A percentile compares a stretch with the other conserved stretches of the same genome.
These are phyloP conservation scores for Cataglyphis livida DNA, from an alignment of 2,888 invertebrate species.

Conservation along the genomic window DNA sequence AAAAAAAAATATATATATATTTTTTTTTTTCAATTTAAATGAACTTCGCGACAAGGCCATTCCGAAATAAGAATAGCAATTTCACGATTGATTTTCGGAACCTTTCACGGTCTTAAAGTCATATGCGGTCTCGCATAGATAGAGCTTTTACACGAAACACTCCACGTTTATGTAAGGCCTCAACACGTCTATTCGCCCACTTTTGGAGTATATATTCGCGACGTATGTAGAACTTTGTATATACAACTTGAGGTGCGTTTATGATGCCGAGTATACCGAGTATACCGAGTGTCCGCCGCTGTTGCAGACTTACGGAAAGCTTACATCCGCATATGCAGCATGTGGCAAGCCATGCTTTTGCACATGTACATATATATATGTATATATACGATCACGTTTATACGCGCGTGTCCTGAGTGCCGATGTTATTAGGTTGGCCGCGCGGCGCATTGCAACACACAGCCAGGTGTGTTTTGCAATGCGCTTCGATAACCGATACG, in stretches of 20 bases:
- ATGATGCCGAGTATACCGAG: background rate
- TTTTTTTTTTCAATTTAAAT: conserved; percentile 22
- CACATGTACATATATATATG: background rate
- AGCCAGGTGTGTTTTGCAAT: conserved; percentile 72
- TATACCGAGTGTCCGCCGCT: conserved; percentile 39
- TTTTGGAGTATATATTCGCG: background rate
- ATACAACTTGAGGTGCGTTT: background rate
- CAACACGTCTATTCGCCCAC: background rate
- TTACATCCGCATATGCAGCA: conserved; percentile 68
- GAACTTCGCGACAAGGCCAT: conserved; percentile 59
- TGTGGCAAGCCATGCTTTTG: conserved; percentile 66
- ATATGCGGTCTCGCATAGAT: conserved; percentile 23
- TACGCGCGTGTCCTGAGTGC: conserved; percentile 48
- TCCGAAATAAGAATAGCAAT: conserved; percentile 61
- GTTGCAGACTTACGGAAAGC: conserved; percentile 60
- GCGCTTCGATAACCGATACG: conserved; percentile 71
- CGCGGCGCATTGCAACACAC: conserved; percentile 70
- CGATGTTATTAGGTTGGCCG: conserved; percentile 64
- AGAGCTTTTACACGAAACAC: conserved; percentile 35
- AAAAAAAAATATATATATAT: conserved; percentile 26
- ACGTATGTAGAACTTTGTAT: background rate
- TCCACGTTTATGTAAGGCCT: background rate
- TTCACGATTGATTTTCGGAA: conserved; percentile 58
- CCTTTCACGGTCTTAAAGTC: conserved; percentile 48
- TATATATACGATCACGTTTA: background rate